Evolutionary conservation across 2,113 vertebrate genomes (phyloP).

Genomic region (Poicephalus meyeri): DNA sequence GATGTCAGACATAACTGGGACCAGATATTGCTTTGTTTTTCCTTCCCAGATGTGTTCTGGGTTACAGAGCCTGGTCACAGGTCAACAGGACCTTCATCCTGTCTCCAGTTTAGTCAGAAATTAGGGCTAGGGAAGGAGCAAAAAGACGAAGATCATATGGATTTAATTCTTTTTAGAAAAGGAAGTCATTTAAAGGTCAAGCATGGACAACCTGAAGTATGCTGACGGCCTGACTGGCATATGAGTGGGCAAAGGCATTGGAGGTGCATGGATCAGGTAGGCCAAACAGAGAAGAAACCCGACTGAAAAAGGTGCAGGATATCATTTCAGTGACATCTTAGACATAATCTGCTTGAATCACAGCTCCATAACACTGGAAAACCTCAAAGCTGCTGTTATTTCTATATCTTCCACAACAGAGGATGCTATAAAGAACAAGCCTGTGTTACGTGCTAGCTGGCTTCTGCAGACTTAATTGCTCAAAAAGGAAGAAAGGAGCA

Average conservation of each 20-base stretch:
- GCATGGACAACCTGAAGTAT: background rate
- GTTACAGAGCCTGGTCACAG: background rate
- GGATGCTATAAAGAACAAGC: background rate
- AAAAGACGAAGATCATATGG: background rate
- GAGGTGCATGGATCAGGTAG: background rate
- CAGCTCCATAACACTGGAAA: background rate
- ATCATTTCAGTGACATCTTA: background rate
- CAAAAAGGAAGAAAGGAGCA: background rate
- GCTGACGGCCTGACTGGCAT: background rate
- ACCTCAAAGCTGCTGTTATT: background rate
- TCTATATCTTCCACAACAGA: background rate
- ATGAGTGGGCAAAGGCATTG: background rate
- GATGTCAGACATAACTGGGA: background rate
- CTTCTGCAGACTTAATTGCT: background rate
- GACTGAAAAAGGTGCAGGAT: background rate
- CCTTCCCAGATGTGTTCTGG: conserved; percentile 19
- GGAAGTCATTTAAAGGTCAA: background rate
- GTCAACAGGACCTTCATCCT: background rate
- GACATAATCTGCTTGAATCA: background rate
- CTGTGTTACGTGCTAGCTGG: background rate
- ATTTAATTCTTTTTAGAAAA: background rate
- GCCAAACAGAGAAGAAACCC: background rate
- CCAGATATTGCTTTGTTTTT: background rate
- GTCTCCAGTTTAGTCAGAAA: background rate
- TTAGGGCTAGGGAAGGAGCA: background rate